Base-by-base conservation (phyloP, 2,888 invertebrate genomes). In the Cataglyphis rosenhaueri region DNA sequence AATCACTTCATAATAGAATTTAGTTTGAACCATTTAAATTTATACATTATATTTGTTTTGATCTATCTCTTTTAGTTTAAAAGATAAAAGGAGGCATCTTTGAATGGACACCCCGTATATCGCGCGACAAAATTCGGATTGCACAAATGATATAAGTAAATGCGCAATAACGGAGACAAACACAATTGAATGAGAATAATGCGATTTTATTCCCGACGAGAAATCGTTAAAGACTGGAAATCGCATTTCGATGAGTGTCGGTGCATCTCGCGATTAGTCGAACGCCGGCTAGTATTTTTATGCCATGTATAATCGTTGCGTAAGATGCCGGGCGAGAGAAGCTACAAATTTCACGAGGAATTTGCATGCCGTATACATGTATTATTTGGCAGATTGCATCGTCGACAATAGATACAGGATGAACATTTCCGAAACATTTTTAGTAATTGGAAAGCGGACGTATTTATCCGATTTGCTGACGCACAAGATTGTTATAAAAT, bases 311-410 rank as follows among this genome's bases (percentile, higher is more conserved):
- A 66, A 85, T 85, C 59, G 74, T 89, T 89, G 84, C 85, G 87
- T 84, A 89, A 88, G 52, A 12, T 15, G 62, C 62, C 6, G 48
- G 32, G 74, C 52, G 52, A 76, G 55, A 85, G 74, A 74, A 62
- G 62, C 75, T 38, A 68, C 82, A 55, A 87, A 78, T 71, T 81
- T 76, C 75, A 57, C 29, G 38, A 65, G 81, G 59, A 62, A 78
- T 57, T 32, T 61, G 59, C 81, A 35, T 59, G 76, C 2, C 32
- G 57, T 61, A 48, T 48, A 79, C 64, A 74, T 81, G 44, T 52
- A 66, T 52, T 52, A 79, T 87, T 84, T 81, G 88, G 89, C 88
- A 88, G 85, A 87, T 87, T 73, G 48, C 62, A 10, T 8, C 71
- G 57, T 78, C 73, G 78, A 59, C 78, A 71, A 71, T 79, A 79